These are phyloP conservation scores for Phylloscopus trochiloides DNA, from an alignment of 2,113 vertebrate species.

Conservation along the genomic window DNA sequence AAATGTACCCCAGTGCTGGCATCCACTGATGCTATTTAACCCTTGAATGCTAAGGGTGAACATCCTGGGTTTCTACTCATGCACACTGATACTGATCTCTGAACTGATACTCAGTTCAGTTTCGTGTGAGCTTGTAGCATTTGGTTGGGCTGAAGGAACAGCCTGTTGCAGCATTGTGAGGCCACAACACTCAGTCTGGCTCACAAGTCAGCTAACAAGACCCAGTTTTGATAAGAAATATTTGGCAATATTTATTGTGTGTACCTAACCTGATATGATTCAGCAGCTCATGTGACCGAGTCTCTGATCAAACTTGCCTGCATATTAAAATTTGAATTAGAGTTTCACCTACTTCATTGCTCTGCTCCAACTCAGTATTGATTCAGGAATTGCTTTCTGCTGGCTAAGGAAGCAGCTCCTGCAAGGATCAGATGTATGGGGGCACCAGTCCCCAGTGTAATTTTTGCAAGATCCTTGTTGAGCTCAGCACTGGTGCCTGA, in stretches of 20 bases:
- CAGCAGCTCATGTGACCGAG: accelerated
- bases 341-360: neutral
- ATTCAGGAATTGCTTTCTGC: neutral
- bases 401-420: neutral
- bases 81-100: neutral
- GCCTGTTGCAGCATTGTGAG: neutral
- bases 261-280: neutral
- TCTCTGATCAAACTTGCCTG: neutral
- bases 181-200: neutral
- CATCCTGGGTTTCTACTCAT: neutral
- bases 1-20: neutral
- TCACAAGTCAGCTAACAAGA: neutral
- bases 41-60: neutral
- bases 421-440: accelerated
- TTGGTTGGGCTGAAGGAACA: accelerated
- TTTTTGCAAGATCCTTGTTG: neutral
- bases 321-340: neutral
- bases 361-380: neutral
- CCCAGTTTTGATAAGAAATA: neutral
- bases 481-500: neutral
- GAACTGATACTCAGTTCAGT: neutral
- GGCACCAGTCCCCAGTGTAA: accelerated
- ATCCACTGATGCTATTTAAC: neutral
- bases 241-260: neutral
- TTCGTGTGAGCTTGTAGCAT: accelerated